Conservation (phyloP, 2,888 invertebrate genomes). For the Rotaria magnacalcarata region DNA sequence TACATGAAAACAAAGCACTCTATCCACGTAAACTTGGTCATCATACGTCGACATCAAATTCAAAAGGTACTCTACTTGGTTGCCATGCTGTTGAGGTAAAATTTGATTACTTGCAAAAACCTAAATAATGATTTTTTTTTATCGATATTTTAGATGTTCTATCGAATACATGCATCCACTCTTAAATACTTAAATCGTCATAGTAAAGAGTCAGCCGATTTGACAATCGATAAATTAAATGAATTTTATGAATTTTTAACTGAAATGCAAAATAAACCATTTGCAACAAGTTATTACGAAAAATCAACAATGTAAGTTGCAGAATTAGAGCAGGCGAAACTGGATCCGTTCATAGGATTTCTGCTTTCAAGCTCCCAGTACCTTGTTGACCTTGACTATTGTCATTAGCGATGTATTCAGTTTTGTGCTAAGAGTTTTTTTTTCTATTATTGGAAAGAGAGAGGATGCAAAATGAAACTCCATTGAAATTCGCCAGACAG, state of each 20-base stretch:
- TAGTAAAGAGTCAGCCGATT: slow-evolving; percentile 41
- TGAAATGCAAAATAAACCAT: slow-evolving; percentile 9
- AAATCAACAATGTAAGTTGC: slow-evolving; percentile 2
- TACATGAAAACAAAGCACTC: slow-evolving; percentile 11
- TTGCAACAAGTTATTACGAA: slow-evolving; percentile 5
- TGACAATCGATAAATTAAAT: neutral
- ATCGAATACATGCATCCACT: slow-evolving; percentile 78
- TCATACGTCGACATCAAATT: neutral
- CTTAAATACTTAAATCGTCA: slow-evolving; percentile 69
- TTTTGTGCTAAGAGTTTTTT: too few relatives aligned
- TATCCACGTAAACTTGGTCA: slow-evolving; percentile 31
- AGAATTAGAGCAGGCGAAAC: neutral
- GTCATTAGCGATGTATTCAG: too few relatives aligned
- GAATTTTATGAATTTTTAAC: neutral
- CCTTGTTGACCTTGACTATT: too few relatives aligned
- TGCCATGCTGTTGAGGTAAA: slow-evolving; percentile 4
- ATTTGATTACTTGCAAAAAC: neutral
- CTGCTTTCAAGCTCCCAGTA: too few relatives aligned
- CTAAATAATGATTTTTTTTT: too few relatives aligned
- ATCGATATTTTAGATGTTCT: slow-evolving; percentile 58
- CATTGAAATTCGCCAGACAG: too few relatives aligned
- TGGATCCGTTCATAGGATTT: too few relatives aligned
- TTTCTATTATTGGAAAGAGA: too few relatives aligned
- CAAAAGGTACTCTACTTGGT: neutral
- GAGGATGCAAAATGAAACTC: too few relatives aligned